These are phyloP conservation scores for Watsonalla cultraria DNA, from an alignment of 2,888 invertebrate species.

Conservation along the genomic window DNA sequence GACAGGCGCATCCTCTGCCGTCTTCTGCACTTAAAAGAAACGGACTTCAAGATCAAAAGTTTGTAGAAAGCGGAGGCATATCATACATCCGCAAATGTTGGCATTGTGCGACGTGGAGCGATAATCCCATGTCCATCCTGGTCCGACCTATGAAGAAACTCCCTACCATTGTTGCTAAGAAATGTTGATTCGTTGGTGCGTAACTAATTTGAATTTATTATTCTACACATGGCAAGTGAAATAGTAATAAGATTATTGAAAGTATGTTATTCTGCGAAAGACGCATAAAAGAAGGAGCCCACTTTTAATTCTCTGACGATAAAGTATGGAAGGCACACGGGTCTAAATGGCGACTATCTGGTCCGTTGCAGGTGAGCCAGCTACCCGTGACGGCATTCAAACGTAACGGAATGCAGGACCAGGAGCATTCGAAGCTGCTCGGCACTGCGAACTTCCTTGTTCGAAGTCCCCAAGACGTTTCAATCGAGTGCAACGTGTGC, in stretches of 20 bases:
- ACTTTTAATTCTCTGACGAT: neutral
- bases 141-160: conserved; percentile 63
- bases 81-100: conserved; percentile 62
- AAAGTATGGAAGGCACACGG: conserved; percentile 10
- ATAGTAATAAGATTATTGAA: neutral
- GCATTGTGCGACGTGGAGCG: conserved; percentile 44
- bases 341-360: conserved; percentile 48
- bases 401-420: conserved; percentile 72
- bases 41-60: conserved; percentile 65
- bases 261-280: neutral
- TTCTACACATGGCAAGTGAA: conserved; percentile 7
- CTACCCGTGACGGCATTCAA: conserved; percentile 67
- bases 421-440: conserved; percentile 58
- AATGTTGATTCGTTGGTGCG: conserved; percentile 40
- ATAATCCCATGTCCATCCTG: conserved; percentile 43
- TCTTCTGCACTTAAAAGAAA: conserved; percentile 64
- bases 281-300: neutral
- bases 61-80: conserved; percentile 56
- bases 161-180: conserved; percentile 40
- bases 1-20: conserved; percentile 59
- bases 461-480: conserved; percentile 55
- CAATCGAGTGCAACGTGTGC: conserved; percentile 49
- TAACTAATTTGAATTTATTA: conserved; percentile 25
- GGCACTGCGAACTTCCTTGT: conserved; percentile 60
- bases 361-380: conserved; percentile 64